Percentiles rank a stretch among this genome's conserved stretches.
Evolutionary conservation across 2,113 vertebrate genomes (phyloP).

Genomic region (Eublepharis macularius): DNA sequence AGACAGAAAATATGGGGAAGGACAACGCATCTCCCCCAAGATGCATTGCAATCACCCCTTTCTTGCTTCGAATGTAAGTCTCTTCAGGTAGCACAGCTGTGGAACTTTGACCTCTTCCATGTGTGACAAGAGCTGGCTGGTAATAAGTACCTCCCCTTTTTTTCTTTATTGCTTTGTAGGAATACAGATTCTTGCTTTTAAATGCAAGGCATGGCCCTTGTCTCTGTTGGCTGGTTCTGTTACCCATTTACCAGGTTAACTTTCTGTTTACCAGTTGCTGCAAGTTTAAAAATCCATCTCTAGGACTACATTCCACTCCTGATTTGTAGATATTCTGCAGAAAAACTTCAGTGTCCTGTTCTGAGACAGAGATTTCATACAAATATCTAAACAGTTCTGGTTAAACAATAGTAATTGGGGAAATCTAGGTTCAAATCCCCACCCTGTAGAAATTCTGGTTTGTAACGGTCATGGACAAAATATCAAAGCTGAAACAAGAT

Average conservation of each 20-base stretch:
- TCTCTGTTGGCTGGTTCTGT: background rate
- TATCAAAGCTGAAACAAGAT: no score
- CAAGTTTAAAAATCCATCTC: constrained; percentile 28
- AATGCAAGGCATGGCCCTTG: background rate
- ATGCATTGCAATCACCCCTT: background rate
- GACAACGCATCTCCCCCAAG: background rate
- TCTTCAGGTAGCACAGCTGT: background rate
- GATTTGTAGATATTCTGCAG: constrained; percentile 54
- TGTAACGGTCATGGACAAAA: no score
- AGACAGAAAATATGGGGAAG: background rate
- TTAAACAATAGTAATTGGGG: no score
- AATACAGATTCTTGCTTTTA: background rate
- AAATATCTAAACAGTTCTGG: constrained; percentile 19
- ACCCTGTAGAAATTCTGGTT: no score
- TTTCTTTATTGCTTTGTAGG: background rate
- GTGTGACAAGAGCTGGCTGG: background rate
- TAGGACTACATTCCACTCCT: constrained; percentile 20
- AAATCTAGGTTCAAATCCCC: no score
- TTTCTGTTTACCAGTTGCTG: constrained; percentile 11
- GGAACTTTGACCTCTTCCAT: background rate
- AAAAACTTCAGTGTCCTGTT: constrained; percentile 42
- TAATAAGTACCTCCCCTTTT: background rate
- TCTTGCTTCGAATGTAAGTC: background rate
- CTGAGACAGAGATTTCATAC: background rate
- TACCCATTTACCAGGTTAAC: constrained; percentile 36